These are phyloP conservation scores for Esox lucius DNA, from an alignment of 2,797 vertebrate genomes.

Conservation along the genomic window DNA sequence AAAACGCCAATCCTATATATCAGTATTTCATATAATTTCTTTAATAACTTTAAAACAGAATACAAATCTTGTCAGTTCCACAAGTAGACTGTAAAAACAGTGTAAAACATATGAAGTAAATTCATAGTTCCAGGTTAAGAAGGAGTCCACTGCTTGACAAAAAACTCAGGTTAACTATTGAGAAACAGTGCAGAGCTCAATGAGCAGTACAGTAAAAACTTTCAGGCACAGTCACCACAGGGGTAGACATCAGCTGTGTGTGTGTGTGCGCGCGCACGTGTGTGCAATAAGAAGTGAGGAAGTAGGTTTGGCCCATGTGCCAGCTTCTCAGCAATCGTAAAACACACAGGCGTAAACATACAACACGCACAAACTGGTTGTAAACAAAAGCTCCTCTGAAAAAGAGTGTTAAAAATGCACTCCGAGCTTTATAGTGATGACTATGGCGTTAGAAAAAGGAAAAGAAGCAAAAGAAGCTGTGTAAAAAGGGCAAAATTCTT, in stretches of 20 bases:
- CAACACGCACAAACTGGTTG: conserved; percentile 37
- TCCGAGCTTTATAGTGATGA: conserved; percentile 46
- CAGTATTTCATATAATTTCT: conserved; percentile 45
- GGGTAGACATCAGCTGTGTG: conserved; percentile 37
- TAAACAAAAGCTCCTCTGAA: conserved; percentile 63
- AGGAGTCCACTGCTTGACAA: conserved; percentile 25
- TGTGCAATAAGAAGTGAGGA: conserved; percentile 22
- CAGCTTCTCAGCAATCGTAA: conserved; percentile 47
- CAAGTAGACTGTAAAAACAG: conserved; percentile 59
- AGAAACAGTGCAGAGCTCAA: conserved; percentile 49
- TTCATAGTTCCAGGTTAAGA: conserved; percentile 33
- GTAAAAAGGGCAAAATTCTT: conserved; percentile 47
- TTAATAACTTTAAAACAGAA: conserved; percentile 71
- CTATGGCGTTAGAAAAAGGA: conserved; percentile 54
- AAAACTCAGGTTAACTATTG: conserved; percentile 8
- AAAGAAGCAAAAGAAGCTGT: conserved; percentile 23
- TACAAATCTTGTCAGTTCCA: conserved; percentile 66
- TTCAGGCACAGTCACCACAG: conserved; percentile 66
- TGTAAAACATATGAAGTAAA: conserved; percentile 59
- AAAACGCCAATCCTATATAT: neutral
- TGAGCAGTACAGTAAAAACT: conserved; percentile 55
- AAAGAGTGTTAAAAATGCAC: conserved; percentile 61
- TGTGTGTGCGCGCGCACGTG: conserved; percentile 19
- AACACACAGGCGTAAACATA: conserved; percentile 33
- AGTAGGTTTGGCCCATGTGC: conserved; percentile 56